A percentile compares a stretch with the other conserved stretches of the same genome.
These are phyloP conservation scores for Palythoa grandiflora DNA, from an alignment of 92 coral and sea anemone genomes.

Conservation along the genomic window DNA sequence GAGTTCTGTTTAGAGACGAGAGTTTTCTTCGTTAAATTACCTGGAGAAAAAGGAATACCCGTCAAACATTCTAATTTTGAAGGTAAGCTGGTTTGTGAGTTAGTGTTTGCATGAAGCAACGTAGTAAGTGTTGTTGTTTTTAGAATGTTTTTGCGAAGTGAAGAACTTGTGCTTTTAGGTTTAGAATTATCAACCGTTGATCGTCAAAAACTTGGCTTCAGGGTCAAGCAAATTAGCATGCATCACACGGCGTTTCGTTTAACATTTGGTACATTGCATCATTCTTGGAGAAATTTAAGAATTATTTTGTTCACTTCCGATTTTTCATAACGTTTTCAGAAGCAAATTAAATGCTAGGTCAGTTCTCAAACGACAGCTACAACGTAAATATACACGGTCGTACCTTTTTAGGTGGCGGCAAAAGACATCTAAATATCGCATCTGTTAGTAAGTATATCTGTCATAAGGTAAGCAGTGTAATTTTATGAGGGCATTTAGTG, in stretches of 20 bases:
- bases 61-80: neutral
- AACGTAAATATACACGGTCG: too few relatives aligned
- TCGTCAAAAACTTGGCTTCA: constrained; percentile 7
- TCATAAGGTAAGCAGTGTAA: neutral
- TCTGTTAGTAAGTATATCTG: neutral
- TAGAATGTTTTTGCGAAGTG: neutral
- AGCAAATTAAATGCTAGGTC: neutral
- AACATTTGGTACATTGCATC: neutral
- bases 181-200: neutral
- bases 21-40: neutral
- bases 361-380: neutral
- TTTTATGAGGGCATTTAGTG: neutral
- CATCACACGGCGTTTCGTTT: neutral
- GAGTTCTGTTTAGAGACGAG: neutral
- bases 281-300: neutral
- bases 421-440: neutral
- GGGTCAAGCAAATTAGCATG: constrained; percentile 30
- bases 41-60: neutral
- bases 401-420: neutral
- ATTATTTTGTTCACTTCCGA: neutral
- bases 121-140: neutral
- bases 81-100: constrained; percentile 9
- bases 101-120: neutral
- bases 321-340: neutral
- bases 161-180: neutral